Evolutionary conservation across 2,888 invertebrate genomes (phyloP).

Genomic region (Lamellibrachia satsuma): DNA sequence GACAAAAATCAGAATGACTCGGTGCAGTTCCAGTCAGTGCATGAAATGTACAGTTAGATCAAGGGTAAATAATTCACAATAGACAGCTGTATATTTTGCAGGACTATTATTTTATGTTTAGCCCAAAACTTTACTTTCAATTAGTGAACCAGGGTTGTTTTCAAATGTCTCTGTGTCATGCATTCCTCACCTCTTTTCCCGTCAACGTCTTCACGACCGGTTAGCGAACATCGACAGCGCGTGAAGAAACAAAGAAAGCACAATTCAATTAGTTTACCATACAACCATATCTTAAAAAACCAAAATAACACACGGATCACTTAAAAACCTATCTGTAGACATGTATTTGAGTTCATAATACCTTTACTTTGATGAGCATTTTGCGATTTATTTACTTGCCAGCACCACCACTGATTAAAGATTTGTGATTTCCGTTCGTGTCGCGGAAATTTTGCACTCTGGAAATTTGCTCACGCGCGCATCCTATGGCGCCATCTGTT

Average conservation of each 20-base stretch:
- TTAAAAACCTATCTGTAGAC: neutral
- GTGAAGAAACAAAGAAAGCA: conserved; percentile 24
- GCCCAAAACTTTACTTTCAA: neutral
- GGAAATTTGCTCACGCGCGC: neutral
- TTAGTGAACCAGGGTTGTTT: neutral
- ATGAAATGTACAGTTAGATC: conserved; percentile 20
- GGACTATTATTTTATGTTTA: neutral
- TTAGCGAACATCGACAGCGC: conserved; percentile 19
- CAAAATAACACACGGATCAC: neutral
- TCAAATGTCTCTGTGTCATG: neutral
- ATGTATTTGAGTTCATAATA: conserved; percentile 26
- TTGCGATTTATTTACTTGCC: conserved; percentile 27
- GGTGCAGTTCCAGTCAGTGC: no score
- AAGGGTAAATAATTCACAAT: conserved; percentile 13
- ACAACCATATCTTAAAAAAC: neutral
- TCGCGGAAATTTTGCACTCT: neutral
- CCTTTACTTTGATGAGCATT: conserved; percentile 43
- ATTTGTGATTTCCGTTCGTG: conserved; percentile 10
- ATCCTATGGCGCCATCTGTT: neutral
- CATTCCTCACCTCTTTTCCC: conserved; percentile 51
- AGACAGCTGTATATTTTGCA: neutral
- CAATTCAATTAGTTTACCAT: neutral
- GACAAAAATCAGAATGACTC: no score
- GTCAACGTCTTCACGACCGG: conserved; percentile 50
- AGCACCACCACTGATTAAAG: conserved; percentile 9